phyloP scores from a whole-genome alignment of 1,140 invertebrate species.

The Pogonomyrmex californicus region DNA sequence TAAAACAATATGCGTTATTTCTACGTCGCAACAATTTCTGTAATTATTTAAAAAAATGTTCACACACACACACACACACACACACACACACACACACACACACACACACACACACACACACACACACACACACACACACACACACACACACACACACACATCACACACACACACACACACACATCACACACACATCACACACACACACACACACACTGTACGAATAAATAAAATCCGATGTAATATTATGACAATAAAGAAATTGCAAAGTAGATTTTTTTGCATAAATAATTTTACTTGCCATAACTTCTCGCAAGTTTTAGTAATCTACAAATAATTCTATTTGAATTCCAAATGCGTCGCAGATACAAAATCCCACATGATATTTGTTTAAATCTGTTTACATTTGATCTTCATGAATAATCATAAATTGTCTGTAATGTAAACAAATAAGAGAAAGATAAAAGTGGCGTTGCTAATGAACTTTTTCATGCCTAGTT shows the following conservation, averaged over 20 bases:
- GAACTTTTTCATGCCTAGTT: background rate
- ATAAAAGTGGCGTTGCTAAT: background rate
- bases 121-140: no score
- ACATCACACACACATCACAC: no score
- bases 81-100: no score
- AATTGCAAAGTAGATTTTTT: background rate
- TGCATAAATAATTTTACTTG: background rate
- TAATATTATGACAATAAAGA: background rate
- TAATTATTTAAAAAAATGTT: background rate
- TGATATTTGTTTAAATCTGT: background rate
- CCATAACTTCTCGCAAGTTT: no score
- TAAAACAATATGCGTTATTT: background rate
- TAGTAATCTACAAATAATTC: background rate
- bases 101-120: no score
- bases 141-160: no score
- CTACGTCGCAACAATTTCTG: background rate
- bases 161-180: no score
- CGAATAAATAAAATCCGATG: no score
- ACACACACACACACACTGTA: no score
- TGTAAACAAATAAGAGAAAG: background rate
- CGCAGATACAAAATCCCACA: background rate
- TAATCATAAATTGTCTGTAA: background rate
- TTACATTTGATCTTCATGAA: background rate
- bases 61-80: no score
- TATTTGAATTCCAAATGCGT: background rate